phyloP scores from a whole-genome alignment of 2,888 invertebrate species.

The Hermodice carunculata region DNA sequence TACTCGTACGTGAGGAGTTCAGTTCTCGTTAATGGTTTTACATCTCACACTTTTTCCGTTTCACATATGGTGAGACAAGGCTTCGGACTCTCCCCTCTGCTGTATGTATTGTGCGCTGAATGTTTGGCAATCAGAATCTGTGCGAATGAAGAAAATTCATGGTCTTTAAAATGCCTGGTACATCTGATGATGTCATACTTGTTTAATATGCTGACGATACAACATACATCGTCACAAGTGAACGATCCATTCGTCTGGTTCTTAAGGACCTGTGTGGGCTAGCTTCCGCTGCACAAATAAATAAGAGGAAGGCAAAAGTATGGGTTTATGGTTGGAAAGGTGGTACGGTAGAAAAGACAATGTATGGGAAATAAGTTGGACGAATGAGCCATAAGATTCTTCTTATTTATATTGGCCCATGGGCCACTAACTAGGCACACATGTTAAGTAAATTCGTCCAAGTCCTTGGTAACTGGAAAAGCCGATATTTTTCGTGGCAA shows the following conservation, averaged over 20 bases:
- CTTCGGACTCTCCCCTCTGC: background rate
- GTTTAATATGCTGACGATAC: constrained; percentile 5
- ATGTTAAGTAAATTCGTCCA: no score
- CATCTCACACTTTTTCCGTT: background rate
- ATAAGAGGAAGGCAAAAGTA: no score
- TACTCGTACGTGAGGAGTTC: background rate
- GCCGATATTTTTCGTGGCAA: no score
- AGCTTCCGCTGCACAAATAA: constrained; percentile 1
- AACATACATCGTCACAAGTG: background rate
- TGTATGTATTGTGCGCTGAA: constrained; percentile 3
- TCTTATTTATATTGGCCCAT: no score
- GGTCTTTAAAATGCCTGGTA: background rate
- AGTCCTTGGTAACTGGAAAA: no score
- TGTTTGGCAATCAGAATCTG: background rate
- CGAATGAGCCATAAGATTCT: no score
- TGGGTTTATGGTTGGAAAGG: no score
- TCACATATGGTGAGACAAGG: background rate
- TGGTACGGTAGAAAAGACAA: no score
- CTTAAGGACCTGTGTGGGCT: background rate
- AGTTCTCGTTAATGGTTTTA: background rate
- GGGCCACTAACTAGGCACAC: no score
- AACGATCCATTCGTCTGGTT: background rate
- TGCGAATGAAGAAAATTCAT: background rate
- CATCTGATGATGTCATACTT: background rate
- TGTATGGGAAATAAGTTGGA: no score